Conservation (phyloP, 2,113 vertebrate species). For the Hippocampus guttulatus region DNA sequence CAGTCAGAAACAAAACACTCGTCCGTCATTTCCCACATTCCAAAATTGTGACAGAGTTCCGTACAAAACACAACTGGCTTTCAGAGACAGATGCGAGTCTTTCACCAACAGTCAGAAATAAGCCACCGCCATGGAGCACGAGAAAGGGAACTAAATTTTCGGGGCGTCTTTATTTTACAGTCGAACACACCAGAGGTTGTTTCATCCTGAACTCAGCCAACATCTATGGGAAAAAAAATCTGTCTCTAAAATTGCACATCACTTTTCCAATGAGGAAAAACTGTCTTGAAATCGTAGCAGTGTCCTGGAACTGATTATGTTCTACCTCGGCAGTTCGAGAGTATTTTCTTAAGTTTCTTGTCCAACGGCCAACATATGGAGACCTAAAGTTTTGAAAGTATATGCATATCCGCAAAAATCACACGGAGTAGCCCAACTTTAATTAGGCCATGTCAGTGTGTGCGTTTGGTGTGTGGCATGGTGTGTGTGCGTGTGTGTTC, state of each 20-base stretch:
- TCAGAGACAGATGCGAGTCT: too few relatives aligned
- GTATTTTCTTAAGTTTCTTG: neutral
- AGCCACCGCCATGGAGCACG: too few relatives aligned
- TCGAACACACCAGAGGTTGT: neutral
- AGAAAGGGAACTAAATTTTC: neutral
- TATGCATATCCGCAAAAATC: neutral
- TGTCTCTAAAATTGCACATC: neutral
- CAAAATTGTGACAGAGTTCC: too few relatives aligned
- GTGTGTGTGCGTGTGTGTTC: slow-evolving; percentile 11
- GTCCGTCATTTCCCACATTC: neutral
- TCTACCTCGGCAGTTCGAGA: neutral
- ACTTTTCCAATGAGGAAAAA: too few relatives aligned
- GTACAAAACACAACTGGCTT: too few relatives aligned
- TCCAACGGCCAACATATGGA: neutral
- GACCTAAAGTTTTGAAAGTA: neutral
- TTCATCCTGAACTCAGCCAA: neutral
- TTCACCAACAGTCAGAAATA: neutral
- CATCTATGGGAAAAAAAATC: neutral
- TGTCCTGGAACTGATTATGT: neutral
- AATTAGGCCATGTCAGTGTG: slow-evolving; percentile 15
- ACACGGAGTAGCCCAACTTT: neutral
- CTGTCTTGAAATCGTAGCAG: neutral
- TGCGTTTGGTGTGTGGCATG: slow-evolving; percentile 10
- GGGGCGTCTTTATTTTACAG: neutral
- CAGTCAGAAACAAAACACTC: neutral